Percentiles rank a stretch among this genome's conserved stretches.
These are phyloP conservation scores for Acestrorhynchus altus DNA, from an alignment of 2,797 vertebrate genomes.

Conservation along the genomic window DNA sequence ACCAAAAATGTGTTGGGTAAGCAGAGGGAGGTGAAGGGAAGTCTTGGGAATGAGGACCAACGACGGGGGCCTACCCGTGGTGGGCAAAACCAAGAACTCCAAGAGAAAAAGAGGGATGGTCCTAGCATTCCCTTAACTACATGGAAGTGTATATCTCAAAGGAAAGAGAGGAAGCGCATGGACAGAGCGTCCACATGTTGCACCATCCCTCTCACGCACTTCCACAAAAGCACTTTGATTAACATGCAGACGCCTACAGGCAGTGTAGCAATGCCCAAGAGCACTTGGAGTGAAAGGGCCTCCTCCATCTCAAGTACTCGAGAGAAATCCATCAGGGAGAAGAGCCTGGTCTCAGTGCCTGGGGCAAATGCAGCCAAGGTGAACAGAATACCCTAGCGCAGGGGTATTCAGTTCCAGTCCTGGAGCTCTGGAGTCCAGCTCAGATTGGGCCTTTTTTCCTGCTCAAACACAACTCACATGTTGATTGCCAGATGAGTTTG, in stretches of 20 bases:
- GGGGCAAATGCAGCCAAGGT: conserved; percentile 9
- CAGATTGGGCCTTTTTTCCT: neutral
- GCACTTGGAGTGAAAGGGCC: conserved; percentile 45
- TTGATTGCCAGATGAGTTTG: neutral
- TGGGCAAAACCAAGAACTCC: conserved; percentile 6
- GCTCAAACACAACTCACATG: neutral
- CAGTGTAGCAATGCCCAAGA: conserved; percentile 18
- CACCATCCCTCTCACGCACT: conserved; percentile 18
- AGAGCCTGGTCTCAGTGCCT: conserved; percentile 7
- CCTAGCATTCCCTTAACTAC: conserved; percentile 41
- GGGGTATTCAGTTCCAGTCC: neutral
- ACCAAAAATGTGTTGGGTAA: conserved; percentile 20
- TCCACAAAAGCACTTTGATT: conserved; percentile 16
- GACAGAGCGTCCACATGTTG: conserved; percentile 17
- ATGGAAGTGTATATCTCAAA: conserved; percentile 55
- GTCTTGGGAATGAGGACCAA: neutral
- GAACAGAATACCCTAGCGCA: conserved; percentile 13
- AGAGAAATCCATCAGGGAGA: conserved; percentile 24
- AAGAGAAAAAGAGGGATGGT: conserved; percentile 22
- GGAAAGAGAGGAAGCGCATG: conserved; percentile 43
- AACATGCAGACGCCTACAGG: conserved; percentile 4
- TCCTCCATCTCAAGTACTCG: conserved; percentile 13
- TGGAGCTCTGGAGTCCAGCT: neutral
- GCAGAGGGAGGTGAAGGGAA: neutral
- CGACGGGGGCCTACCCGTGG: neutral